Percentiles rank a stretch among this genome's conserved stretches.
These are phyloP conservation scores for Pangasius larnaudii DNA, from an alignment of 2,797 vertebrate genomes.

Conservation along the genomic window DNA sequence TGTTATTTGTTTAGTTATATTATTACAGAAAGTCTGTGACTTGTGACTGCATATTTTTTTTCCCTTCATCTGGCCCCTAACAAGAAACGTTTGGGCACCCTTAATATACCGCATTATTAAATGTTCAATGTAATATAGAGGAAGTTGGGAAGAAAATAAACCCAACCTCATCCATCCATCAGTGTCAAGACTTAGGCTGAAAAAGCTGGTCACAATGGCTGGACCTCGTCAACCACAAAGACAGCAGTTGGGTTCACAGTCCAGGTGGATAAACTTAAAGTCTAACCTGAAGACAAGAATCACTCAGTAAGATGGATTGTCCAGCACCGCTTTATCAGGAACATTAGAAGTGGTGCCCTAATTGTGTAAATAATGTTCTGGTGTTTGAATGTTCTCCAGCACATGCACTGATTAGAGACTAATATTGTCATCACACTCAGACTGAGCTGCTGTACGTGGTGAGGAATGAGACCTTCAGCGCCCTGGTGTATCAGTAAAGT, in stretches of 20 bases:
- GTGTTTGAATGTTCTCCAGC: constrained; percentile 30
- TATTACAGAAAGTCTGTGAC: neutral
- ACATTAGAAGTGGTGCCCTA: constrained; percentile 39
- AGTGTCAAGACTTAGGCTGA: constrained; percentile 40
- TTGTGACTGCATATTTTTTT: neutral
- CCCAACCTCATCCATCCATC: constrained; percentile 41
- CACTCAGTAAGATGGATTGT: constrained; percentile 45
- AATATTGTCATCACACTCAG: constrained; percentile 25
- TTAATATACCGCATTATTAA: constrained; percentile 10
- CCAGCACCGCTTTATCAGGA: constrained; percentile 25
- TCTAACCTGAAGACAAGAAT: constrained; percentile 29
- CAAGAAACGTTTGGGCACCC: neutral
- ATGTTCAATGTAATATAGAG: neutral
- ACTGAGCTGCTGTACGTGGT: neutral
- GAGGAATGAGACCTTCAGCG: constrained; percentile 10
- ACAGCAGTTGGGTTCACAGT: constrained; percentile 20
- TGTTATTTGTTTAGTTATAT: constrained; percentile 17
- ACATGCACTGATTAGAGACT: constrained; percentile 39
- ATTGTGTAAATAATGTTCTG: constrained; percentile 45
- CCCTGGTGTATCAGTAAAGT: constrained; percentile 20
- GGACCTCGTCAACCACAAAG: constrained; percentile 28
- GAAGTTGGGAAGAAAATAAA: constrained; percentile 13
- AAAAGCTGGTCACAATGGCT: constrained; percentile 29
- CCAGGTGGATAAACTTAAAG: constrained; percentile 43
- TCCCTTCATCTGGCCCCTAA: neutral